Conservation (phyloP, 2,888 invertebrate species). For the Tipula lateralis region DNA sequence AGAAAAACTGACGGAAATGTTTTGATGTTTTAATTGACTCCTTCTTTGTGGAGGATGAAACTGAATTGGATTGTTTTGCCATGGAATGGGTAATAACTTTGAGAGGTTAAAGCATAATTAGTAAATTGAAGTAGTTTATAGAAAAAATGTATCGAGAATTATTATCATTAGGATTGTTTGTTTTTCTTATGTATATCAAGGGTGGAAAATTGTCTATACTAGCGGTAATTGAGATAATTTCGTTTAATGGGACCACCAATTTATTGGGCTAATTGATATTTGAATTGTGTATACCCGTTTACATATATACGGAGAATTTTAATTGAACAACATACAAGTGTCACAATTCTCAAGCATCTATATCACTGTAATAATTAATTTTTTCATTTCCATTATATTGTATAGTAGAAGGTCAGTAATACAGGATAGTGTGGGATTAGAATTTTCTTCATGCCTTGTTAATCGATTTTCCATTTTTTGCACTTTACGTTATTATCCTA, state of each 20-base stretch:
- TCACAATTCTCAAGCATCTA: background rate
- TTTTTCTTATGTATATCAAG: background rate
- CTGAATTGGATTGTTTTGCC: background rate
- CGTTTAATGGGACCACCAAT: background rate
- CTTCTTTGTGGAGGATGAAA: background rate
- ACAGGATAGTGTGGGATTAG: background rate
- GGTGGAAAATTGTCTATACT: background rate
- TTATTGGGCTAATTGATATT: background rate
- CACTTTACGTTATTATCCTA: background rate
- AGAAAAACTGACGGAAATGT: background rate
- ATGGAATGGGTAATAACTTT: background rate
- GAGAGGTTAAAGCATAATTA: background rate
- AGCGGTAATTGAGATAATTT: background rate
- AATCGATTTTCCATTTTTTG: background rate
- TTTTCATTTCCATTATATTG: no score
- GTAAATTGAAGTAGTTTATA: background rate
- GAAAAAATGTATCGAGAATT: background rate
- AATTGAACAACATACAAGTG: background rate
- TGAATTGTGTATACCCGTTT: background rate
- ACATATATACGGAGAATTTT: background rate
- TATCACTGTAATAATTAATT: background rate
- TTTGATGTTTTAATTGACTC: background rate
- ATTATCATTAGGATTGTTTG: slow-evolving; percentile 5
- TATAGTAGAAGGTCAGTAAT: background rate
- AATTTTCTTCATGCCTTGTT: background rate